Base-by-base conservation (phyloP, 2,888 invertebrate genomes). In the Caenorhabditis japonica region DNA sequence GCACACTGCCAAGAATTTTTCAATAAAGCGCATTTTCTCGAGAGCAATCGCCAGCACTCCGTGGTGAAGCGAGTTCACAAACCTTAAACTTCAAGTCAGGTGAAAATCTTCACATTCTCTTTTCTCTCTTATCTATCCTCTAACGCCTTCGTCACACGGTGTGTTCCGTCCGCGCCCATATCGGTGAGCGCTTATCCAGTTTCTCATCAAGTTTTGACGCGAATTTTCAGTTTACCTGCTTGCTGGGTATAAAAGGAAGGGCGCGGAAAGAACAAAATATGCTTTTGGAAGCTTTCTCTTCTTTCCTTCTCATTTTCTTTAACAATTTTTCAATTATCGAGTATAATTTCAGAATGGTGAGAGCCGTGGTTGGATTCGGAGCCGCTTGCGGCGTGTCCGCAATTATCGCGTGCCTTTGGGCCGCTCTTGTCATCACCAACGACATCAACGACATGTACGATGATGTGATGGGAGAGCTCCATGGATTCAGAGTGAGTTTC, bases 391-490 rank as follows among this genome's bases (percentile, higher is more conserved):
- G 79, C 34, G 46, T 79, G 17, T 66, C 76, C 17, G 66, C 72
- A 15, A 71, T 80, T 41, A 25, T 79, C 27, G 80, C 80, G 3
- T 79, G 80, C 51, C 72, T 82, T 53, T 82, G 76, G 66, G 80
- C 82, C 21, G 76, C 73, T 4, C 75, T 75, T 25, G 77, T 82
- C 73, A 82, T 82, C 73, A 77, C 75, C 34, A 77, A 76, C 56
- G 82, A 82, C 68, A 82, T 82, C 77, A 79, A 80, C 38, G 61
- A 72, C 41, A 82, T 82, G 82, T 82, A 82, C 46, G 79, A 80
- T 43, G 82, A 82, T 39, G 78, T 82, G 55, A 82, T 82, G 82
- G 76, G 72, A 70, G 80, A 80, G 61, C 74, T 82, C 64, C 79
- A 79, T 36, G 74, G 72, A 71, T 78, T 79, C 73, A 76, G 76